Evolutionary conservation across 2,797 vertebrate species (phyloP).

Genomic region (Phrynocephalus guinanensis): DNA sequence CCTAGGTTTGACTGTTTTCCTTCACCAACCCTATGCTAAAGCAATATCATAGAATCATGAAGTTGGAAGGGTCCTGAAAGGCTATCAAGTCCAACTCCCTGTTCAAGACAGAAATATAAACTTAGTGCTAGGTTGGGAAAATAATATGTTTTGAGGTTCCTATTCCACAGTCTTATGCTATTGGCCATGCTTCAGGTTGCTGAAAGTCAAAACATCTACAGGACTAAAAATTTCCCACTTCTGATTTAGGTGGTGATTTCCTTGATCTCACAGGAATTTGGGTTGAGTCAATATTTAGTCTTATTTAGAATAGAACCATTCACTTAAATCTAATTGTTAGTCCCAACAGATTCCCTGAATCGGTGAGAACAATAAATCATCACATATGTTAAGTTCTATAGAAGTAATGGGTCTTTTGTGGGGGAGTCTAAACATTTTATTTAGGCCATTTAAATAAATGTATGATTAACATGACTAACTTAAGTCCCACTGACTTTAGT

Average conservation of each 20-base stretch:
- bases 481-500: background rate
- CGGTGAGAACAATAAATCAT: background rate
- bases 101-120: too few relatives aligned
- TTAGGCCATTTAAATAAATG: background rate
- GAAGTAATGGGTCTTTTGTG: background rate
- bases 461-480: background rate
- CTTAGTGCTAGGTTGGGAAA: background rate
- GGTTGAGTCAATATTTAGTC: background rate
- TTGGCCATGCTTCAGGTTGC: background rate
- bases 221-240: background rate
- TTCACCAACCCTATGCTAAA: background rate
- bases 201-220: background rate
- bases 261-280: background rate
- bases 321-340: background rate
- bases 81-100: too few relatives aligned
- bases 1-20: background rate
- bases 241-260: background rate
- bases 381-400: background rate
- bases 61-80: too few relatives aligned
- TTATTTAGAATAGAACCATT: background rate
- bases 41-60: background rate
- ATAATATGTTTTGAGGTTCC: background rate
- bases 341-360: background rate
- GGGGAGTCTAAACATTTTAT: background rate
- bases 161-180: background rate